Base-by-base conservation (phyloP, 2,113 vertebrate genomes). In the Catharus minimus region DNA sequence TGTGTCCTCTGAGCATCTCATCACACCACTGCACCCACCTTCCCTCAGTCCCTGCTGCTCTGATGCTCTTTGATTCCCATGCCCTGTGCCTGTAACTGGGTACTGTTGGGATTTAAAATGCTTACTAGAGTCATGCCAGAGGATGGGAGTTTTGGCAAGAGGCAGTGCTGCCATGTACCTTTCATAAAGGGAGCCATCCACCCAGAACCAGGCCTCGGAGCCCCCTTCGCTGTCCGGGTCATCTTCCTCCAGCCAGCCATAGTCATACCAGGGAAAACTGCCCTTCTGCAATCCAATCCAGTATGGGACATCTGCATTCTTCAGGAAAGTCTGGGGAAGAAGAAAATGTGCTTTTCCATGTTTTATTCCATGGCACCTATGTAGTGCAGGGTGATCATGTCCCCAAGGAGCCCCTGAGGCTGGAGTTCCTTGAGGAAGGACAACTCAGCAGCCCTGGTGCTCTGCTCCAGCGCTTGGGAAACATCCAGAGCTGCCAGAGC, bases 241-340 rank as follows among this genome's bases (percentile, higher is more conserved):
- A 27, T 5, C 88, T 73, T 95, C 95, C 38, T 93, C 95, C 65
- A 95, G 88, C 94, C 94, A 80, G 19, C 58, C 86, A 0, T 95
- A 95, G 17, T 92, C 94, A 0, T 94, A 96, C 94, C 94, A 95
- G n/a, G 94, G 94, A 15, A 81, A 92, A 36, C 49, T 81, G 53
- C 24, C 68, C 62, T 95, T 95, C 61, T 95, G 92, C 61, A 95
- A 46, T 41, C 95, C 94, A 0, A 96, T 95, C 94, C 94, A 96
- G 66, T 95, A 96, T 1, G 89, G 44, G 24, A 83, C 53, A 41
- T 94, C 91, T 0, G 94, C 83, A 0, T 95, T 96, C 80, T 90
- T 95, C 83, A 95, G 77, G 22, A 96, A 96, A 39, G 73, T 47
- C 95, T 96, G 53, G 3, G 13, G 32, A 78, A 93, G 27, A 57